These are phyloP conservation scores for Knipowitschia caucasica DNA, from an alignment of 2,797 vertebrate species.

Conservation along the genomic window DNA sequence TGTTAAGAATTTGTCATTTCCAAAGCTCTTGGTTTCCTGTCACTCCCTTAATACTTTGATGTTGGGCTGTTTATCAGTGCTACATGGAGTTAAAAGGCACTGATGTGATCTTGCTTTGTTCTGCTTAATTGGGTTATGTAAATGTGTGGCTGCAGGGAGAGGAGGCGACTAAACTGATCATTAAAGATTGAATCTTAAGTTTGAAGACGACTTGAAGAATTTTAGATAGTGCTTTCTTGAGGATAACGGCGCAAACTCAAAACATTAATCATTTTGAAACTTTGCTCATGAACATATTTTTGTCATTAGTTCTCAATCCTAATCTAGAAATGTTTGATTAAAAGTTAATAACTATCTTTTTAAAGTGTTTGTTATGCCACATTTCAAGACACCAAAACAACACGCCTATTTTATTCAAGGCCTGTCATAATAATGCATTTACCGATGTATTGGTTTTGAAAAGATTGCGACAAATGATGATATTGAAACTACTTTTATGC, in stretches of 20 bases:
- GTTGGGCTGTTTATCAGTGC: constrained; percentile 33
- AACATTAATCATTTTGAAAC: too few relatives aligned
- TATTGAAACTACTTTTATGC: too few relatives aligned
- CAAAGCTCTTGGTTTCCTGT: constrained; percentile 7
- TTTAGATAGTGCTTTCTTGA: background rate
- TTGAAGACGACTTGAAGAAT: background rate
- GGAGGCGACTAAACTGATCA: constrained; percentile 8
- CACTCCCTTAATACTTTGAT: constrained; percentile 44
- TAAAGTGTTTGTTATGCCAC: background rate
- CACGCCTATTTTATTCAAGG: too few relatives aligned
- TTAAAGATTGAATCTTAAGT: constrained; percentile 12
- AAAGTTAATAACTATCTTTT: too few relatives aligned
- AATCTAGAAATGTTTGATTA: too few relatives aligned
- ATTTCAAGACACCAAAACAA: background rate
- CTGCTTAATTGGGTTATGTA: constrained; percentile 47
- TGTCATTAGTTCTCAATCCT: too few relatives aligned
- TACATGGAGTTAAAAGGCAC: constrained; percentile 20
- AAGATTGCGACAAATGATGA: too few relatives aligned
- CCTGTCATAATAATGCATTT: too few relatives aligned
- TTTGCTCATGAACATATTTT: too few relatives aligned
- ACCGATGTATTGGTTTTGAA: too few relatives aligned
- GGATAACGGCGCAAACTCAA: too few relatives aligned
- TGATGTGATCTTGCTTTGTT: constrained; percentile 42
- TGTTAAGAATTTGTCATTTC: constrained; percentile 40
- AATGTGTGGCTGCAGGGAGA: constrained; percentile 19